Evolutionary conservation across 2,113 vertebrate genomes (phyloP).

Genomic region (Actinemys pallida): DNA sequence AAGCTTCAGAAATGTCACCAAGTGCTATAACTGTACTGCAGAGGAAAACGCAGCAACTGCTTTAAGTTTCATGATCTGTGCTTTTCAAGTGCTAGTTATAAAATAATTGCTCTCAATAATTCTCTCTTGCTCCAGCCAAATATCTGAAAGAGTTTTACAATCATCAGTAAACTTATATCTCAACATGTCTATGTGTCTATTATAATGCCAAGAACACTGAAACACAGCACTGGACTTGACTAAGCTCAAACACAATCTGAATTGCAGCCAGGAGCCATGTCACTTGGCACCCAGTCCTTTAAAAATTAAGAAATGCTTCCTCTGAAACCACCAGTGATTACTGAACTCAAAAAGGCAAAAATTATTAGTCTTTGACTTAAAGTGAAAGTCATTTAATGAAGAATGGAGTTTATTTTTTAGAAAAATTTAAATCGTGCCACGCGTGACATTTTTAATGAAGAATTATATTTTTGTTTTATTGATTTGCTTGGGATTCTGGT

Average conservation of each 20-base stretch:
- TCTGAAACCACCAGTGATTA: background rate
- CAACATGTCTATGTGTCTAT: background rate
- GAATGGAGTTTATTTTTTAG: background rate
- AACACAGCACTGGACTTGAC: background rate
- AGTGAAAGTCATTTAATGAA: background rate
- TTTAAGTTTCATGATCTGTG: constrained; percentile 18
- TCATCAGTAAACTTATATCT: constrained; percentile 21
- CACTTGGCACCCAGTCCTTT: background rate
- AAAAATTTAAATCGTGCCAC: background rate
- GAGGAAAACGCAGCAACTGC: background rate
- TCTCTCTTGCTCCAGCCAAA: background rate
- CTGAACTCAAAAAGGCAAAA: background rate
- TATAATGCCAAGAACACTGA: constrained; percentile 28
- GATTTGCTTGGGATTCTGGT: background rate
- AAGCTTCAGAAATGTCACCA: background rate
- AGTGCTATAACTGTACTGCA: background rate
- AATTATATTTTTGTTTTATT: background rate
- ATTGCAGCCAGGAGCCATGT: background rate
- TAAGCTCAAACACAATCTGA: background rate
- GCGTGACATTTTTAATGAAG: background rate
- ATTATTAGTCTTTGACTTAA: background rate
- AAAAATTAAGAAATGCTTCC: background rate
- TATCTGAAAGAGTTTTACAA: constrained; percentile 49
- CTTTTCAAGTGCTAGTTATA: constrained; percentile 22
- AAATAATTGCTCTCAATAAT: background rate